A percentile compares a stretch with the other conserved stretches of the same genome.
Conservation (phyloP, 2,888 invertebrate species). For the Megaustenia siamemsis region DNA sequence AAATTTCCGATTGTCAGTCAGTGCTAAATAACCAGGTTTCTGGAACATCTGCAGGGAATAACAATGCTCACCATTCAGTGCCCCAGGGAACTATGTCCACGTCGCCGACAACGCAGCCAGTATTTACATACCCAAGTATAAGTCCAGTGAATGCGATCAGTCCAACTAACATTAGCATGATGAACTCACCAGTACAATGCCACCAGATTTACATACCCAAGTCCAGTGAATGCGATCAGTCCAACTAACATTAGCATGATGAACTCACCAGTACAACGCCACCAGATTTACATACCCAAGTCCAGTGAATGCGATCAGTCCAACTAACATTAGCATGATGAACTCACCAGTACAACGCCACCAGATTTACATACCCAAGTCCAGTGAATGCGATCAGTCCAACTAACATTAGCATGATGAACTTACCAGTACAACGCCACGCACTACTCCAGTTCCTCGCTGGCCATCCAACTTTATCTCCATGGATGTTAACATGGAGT, state of each 20-base stretch:
- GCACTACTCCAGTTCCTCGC: slow-evolving; percentile 84
- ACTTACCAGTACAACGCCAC: slow-evolving; percentile 87
- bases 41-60: slow-evolving; percentile 48
- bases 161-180: slow-evolving; percentile 91
- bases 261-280: slow-evolving; percentile 87
- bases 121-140: slow-evolving; percentile 95
- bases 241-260: slow-evolving; percentile 92
- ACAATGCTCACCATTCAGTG: neutral
- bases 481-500: slow-evolving; percentile 91
- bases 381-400: slow-evolving; percentile 92
- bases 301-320: slow-evolving; percentile 90
- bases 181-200: slow-evolving; percentile 87
- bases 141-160: slow-evolving; percentile 91
- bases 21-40: slow-evolving; percentile 62
- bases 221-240: slow-evolving; percentile 90
- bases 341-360: slow-evolving; percentile 83
- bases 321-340: slow-evolving; percentile 91
- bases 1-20: slow-evolving; percentile 83
- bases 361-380: slow-evolving; percentile 91
- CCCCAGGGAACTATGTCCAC: slow-evolving; percentile 57
- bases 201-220: slow-evolving; percentile 94
- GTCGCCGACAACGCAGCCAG: slow-evolving; percentile 77
- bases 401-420: slow-evolving; percentile 90
- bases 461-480: slow-evolving; percentile 94
- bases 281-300: slow-evolving; percentile 94